These are phyloP conservation scores for Myanophis thanlyinensis DNA, from an alignment of 2,113 vertebrate species.

Conservation along the genomic window DNA sequence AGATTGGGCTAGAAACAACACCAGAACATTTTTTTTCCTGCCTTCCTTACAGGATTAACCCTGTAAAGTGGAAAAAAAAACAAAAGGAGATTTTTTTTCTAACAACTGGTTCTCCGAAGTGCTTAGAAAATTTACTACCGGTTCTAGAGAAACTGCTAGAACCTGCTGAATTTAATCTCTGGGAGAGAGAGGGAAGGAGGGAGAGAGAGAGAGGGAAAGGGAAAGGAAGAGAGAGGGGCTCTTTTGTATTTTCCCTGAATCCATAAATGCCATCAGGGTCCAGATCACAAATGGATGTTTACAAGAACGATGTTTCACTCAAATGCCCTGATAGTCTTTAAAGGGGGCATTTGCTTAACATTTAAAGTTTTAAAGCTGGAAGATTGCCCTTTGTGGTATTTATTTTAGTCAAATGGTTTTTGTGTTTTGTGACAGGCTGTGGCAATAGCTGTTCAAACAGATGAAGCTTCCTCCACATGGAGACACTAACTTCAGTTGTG, in stretches of 20 bases:
- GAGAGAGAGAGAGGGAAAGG: no score
- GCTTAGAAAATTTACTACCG: no score
- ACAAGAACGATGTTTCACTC: slow-evolving; percentile 30
- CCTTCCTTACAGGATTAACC: no score
- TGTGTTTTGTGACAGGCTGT: slow-evolving; percentile 47
- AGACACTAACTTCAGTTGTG: slow-evolving; percentile 31
- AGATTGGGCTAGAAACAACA: no score
- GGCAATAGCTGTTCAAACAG: slow-evolving; percentile 44
- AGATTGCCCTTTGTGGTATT: slow-evolving; percentile 34
- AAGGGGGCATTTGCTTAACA: slow-evolving; percentile 36
- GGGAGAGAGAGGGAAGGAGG: no score
- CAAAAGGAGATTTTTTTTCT: no score
- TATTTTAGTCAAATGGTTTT: slow-evolving; percentile 47
- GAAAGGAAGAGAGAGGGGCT: slow-evolving; percentile 7
- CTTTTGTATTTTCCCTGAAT: slow-evolving; percentile 45
- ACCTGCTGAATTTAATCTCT: no score
- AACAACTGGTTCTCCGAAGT: no score
- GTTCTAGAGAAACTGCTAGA: no score
- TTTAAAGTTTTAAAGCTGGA: slow-evolving; percentile 47
- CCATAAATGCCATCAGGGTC: slow-evolving; percentile 31
- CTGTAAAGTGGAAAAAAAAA: no score
- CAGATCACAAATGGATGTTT: slow-evolving; percentile 45
- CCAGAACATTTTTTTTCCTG: no score
- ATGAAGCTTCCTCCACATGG: slow-evolving; percentile 35
- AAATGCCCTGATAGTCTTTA: not conserved